Conservation (phyloP, 2,113 vertebrate genomes). For the Sapayoa aenigma region DNA sequence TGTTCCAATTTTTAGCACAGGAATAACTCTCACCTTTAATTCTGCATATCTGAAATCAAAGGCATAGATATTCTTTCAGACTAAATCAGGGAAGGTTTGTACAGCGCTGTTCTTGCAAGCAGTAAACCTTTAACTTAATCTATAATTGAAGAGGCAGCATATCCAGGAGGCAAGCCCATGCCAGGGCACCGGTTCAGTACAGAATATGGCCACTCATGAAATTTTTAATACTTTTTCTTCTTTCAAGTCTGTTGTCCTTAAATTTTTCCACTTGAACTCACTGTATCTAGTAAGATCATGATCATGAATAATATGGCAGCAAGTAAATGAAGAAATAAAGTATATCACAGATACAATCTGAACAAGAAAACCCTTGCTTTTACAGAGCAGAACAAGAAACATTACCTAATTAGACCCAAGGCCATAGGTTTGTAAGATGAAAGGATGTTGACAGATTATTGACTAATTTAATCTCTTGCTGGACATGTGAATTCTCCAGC, state of each 20-base stretch:
- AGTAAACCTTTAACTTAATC: neutral
- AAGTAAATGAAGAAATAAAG: neutral
- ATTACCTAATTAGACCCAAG: neutral
- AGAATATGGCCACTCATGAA: neutral
- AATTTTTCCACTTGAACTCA: neutral
- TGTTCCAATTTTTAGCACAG: neutral
- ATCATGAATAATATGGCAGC: neutral
- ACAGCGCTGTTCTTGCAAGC: neutral
- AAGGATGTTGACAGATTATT: neutral
- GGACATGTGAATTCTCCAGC: neutral
- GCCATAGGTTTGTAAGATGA: neutral
- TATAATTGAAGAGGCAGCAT: constrained; percentile 6
- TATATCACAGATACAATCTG: neutral
- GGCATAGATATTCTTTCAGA: neutral
- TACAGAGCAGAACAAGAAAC: neutral
- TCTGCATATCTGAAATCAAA: neutral
- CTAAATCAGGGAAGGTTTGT: neutral
- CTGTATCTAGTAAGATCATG: neutral
- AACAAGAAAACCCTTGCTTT: neutral
- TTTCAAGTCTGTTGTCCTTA: neutral
- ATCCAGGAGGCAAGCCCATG: neutral
- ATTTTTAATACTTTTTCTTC: neutral
- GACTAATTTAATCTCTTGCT: neutral
- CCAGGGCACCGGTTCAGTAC: neutral
- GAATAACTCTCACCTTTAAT: neutral